Percentiles rank a stretch among this genome's conserved stretches.
Conservation (phyloP, 2,113 vertebrate genomes). For the Chaetorhynchus papuensis region DNA sequence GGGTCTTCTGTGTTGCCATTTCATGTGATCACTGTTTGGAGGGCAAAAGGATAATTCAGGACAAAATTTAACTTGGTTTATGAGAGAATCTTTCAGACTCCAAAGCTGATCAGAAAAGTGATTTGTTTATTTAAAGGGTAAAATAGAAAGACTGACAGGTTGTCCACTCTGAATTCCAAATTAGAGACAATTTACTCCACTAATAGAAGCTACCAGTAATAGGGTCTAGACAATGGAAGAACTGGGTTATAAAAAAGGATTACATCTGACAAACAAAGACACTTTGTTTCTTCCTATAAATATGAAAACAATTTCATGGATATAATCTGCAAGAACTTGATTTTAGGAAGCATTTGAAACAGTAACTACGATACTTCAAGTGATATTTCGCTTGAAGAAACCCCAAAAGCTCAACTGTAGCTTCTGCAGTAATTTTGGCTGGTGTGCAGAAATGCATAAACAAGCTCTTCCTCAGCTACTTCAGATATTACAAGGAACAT, state of each 20-base stretch:
- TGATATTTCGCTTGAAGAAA: neutral
- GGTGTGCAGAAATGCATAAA: neutral
- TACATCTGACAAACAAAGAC: neutral
- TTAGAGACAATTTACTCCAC: neutral
- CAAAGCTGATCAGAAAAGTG: neutral
- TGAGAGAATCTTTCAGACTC: neutral
- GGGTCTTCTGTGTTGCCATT: neutral
- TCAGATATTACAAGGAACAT: slow-evolving; percentile 14
- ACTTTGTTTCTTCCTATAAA: neutral
- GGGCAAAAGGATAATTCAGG: neutral
- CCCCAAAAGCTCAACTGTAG: neutral
- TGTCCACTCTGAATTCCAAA: neutral
- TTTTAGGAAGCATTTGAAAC: neutral
- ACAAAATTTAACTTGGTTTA: neutral
- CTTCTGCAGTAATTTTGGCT: neutral
- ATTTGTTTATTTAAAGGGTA: neutral
- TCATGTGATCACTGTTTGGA: neutral
- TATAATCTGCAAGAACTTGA: neutral
- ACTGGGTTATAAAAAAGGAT: neutral
- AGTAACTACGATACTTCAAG: neutral
- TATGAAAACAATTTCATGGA: neutral
- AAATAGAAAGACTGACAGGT: neutral
- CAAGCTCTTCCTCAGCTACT: neutral
- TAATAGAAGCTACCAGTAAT: neutral
- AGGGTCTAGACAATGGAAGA: neutral